Percentiles rank a stretch among this genome's conserved stretches.
phyloP scores from a whole-genome alignment of 2,888 invertebrate species.

The Pterostichus madidus region DNA sequence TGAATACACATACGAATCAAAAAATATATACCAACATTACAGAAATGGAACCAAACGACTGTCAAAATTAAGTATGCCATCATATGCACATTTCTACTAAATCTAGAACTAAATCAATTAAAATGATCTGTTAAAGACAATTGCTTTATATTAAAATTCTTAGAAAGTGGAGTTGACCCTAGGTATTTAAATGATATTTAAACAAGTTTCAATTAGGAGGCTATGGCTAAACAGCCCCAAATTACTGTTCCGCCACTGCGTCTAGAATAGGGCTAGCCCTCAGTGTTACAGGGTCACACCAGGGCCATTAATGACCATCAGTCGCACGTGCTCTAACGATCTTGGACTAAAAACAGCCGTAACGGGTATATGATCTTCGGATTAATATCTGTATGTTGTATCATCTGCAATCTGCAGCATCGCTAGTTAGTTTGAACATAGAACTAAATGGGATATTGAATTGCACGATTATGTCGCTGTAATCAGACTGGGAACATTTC shows the following conservation, averaged over 20 bases:
- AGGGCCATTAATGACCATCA: constrained; percentile 51
- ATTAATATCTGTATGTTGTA: constrained; percentile 26
- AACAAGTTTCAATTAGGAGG: too few species aligned
- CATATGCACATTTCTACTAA: too few species aligned
- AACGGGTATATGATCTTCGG: constrained; percentile 46
- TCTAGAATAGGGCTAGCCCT: neutral
- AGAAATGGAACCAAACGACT: too few species aligned
- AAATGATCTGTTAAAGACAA: too few species aligned
- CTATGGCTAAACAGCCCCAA: neutral
- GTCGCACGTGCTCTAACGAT: constrained; percentile 45
- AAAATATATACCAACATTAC: too few species aligned
- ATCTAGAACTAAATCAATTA: too few species aligned
- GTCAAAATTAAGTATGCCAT: too few species aligned
- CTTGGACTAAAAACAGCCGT: constrained; percentile 40
- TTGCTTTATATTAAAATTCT: too few species aligned
- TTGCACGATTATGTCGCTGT: neutral
- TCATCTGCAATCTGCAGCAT: constrained; percentile 3
- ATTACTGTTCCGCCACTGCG: neutral
- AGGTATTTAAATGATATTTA: too few species aligned
- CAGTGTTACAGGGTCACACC: constrained; percentile 27
- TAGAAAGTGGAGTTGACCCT: too few species aligned
- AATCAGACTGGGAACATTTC: neutral
- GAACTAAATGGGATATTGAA: constrained; percentile 37
- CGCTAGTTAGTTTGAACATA: neutral
- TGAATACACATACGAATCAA: too few species aligned